Percentiles rank a stretch among this genome's conserved stretches.
phyloP scores from a whole-genome alignment of 2,113 vertebrate genomes.

The Datnioides undecimradiatus region DNA sequence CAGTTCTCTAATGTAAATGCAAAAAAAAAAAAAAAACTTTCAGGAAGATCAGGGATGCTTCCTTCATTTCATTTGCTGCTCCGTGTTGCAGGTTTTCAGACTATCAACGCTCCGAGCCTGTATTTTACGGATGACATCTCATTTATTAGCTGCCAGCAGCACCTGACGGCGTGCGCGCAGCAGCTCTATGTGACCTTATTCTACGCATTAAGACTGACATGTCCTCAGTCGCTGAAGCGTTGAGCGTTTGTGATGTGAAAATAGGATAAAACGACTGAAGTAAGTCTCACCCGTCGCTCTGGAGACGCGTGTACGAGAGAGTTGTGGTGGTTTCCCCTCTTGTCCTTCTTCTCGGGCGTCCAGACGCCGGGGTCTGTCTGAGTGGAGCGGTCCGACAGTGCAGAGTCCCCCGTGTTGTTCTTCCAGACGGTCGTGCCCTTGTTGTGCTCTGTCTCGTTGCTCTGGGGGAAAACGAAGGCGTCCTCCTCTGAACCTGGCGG shows the following conservation, averaged over 20 bases:
- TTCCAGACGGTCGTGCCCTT: slow-evolving; percentile 44
- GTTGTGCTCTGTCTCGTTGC: slow-evolving; percentile 72
- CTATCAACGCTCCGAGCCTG: neutral
- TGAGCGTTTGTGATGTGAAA: neutral
- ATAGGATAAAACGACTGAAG: neutral
- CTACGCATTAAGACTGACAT: too few species aligned
- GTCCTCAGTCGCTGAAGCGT: neutral
- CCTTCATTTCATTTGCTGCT: neutral
- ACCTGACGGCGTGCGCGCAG: too few species aligned
- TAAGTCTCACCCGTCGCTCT: slow-evolving; percentile 67
- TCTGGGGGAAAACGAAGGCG: slow-evolving; percentile 82
- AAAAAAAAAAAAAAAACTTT: neutral
- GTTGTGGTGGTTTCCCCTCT: slow-evolving; percentile 62
- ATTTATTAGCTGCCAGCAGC: neutral
- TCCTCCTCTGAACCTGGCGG: slow-evolving; percentile 84
- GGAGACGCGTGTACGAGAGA: slow-evolving; percentile 36
- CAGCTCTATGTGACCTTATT: too few species aligned
- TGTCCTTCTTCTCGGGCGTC: slow-evolving; percentile 75
- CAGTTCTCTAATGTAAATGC: slow-evolving; percentile 9
- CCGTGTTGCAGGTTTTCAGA: neutral
- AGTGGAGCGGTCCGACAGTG: slow-evolving; percentile 75
- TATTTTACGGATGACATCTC: neutral
- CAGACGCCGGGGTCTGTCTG: slow-evolving; percentile 82
- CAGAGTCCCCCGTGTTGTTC: slow-evolving; percentile 24
- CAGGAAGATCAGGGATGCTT: neutral